Evolutionary conservation across 1,140 invertebrate genomes (phyloP), one percentile per base, ranked within the genome.

Genomic region (Drosophila insularis): DNA sequence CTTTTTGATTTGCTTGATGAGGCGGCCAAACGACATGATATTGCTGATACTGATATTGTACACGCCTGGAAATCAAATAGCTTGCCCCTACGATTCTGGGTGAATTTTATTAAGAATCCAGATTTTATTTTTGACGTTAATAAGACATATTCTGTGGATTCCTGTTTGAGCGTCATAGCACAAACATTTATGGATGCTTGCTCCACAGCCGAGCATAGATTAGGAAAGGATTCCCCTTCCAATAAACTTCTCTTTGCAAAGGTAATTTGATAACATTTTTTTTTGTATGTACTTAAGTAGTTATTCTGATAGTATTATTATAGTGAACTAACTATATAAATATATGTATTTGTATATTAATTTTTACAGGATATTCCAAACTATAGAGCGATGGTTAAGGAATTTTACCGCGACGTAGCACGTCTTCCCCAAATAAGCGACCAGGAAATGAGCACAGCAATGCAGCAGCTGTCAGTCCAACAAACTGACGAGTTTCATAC

Each of bases 41-140:
- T 98, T 43, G 93, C 95, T 59, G 96, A 97, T 91, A 95, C 96
- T 0, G 97, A 98, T 93, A 97, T 98, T 40, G 94, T 98, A 1
- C 97, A 99, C 91, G 97, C 98, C 1, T 99, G 98, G 98, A 99
- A 99, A 93, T 98, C 97, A 1, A 99, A 99, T 80, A 97, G 97
- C 93, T 94, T 98, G 90, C 97, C 98, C 40, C 93, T 99, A 55
- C 94, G 98, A 79, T 98, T 99, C 93, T 99, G 98, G 98, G 97
- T 98, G 13, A 98, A 98, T 93, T 97, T 99, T 78, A 98, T 99
- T 63, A 99, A 98, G 92, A 98, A 98, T 94, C 98, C 98, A 6
- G 97, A 99, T 92, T 98, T 98, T 91, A 97, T 99, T 91, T 98
- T 99, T 92, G 98, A 99, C 93, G 97, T 99, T 55, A 97, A 98